Evolutionary conservation across 1,140 invertebrate species (phyloP), one percentile per base, ranked within the genome.

Genomic region (Choristoneura fumiferana): DNA sequence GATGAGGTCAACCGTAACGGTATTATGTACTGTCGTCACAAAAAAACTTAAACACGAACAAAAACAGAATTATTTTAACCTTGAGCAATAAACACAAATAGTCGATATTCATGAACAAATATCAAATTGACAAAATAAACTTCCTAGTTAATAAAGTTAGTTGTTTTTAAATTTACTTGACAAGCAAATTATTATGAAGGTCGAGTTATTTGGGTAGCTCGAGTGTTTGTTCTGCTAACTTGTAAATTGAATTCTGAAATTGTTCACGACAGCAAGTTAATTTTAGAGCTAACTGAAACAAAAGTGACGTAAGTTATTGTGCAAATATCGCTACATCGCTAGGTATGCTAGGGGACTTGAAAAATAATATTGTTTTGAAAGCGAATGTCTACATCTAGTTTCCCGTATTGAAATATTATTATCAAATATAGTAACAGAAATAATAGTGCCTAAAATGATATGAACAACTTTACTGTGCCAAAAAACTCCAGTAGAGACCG

Each of bases 41-140:
- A 49, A 29, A n/a, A 49, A 49, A 29, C 18, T 33, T 33, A 8
- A 22, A n/a, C 17, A 12, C 2, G 17, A 4, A 33, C 1, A 45
- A 49, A 49, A 49, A 40, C 22, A 22, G 43, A 29, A 49, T 49
- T 49, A 12, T 49, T 49, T 33, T 49, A 49, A 49, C 43, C 43
- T 49, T 49, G 17, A 49, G 43, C 22, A 4, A 33, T 49, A 45
- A n/a, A 12, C 22, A 13, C 29, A 12, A 49, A 12, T 18, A 29
- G 18, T 0, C 18, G 17, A 49, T 49, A 49, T 49, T 49, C 43
- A 29, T 49, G 43, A 49, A 49, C 43, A 49, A 49, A 49, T 49
- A 29, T 49, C 10, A 49, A 49, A 49, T 49, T 49, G 43, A 33
- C 18, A 29, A 49, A 49, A 49, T 18, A 49, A 49, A 49, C 18